phyloP scores from a whole-genome alignment of 2,888 invertebrate species.

The Cerceris ruficornis region DNA sequence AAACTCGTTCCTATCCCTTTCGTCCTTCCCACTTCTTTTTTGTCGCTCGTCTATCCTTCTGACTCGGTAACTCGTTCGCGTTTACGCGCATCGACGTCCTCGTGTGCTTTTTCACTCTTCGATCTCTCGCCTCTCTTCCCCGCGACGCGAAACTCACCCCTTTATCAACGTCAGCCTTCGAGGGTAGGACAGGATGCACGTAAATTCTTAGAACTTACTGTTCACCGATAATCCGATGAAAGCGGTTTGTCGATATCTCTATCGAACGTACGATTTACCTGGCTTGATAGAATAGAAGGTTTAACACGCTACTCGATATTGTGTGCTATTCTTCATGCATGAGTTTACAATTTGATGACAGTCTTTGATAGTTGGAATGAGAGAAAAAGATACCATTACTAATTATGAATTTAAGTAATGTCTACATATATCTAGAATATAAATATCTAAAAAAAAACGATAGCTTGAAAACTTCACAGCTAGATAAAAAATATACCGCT shows the following conservation, averaged over 20 bases:
- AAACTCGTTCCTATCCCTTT: slow-evolving; percentile 13
- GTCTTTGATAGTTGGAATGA: too few relatives aligned
- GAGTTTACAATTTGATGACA: too few relatives aligned
- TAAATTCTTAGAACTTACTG: slow-evolving; percentile 10
- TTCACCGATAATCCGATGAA: slow-evolving; percentile 1
- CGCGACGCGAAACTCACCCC: slow-evolving; percentile 6
- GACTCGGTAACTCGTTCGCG: slow-evolving; percentile 14
- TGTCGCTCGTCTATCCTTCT: slow-evolving; percentile 15
- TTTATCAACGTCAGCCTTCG: slow-evolving; percentile 30
- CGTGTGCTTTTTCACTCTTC: neutral
- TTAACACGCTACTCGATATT: neutral
- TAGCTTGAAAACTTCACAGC: too few relatives aligned
- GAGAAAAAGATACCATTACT: too few relatives aligned
- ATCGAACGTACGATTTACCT: slow-evolving; percentile 17
- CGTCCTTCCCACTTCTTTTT: slow-evolving; percentile 15
- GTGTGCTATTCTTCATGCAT: neutral
- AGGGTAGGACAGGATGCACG: slow-evolving; percentile 16
- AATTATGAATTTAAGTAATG: too few relatives aligned
- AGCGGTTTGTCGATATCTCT: slow-evolving; percentile 29
- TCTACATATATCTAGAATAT: too few relatives aligned
- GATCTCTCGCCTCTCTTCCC: slow-evolving; percentile 6
- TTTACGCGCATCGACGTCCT: slow-evolving; percentile 10
- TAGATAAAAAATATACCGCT: too few relatives aligned
- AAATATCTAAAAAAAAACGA: too few relatives aligned
- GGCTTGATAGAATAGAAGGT: neutral